These are phyloP conservation scores for Scaptomyza tumidula DNA, from an alignment of 2,888 invertebrate species.

Conservation along the genomic window DNA sequence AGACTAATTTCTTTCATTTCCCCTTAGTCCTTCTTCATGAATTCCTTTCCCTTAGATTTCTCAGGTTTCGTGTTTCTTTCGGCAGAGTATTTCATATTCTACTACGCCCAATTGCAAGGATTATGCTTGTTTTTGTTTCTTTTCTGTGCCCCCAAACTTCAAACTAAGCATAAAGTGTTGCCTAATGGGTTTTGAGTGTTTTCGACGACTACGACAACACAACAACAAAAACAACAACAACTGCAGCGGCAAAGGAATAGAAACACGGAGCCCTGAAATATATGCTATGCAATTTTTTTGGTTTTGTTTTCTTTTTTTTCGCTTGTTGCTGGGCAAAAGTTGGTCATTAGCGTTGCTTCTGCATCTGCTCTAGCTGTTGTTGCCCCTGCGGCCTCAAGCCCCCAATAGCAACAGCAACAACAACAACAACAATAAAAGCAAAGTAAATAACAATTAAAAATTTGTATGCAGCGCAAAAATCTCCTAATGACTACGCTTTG, in stretches of 20 bases:
- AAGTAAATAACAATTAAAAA: conserved; percentile 77
- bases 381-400: conserved; percentile 31
- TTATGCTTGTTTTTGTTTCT: conserved; percentile 18
- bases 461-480: conserved; percentile 65
- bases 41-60: neutral
- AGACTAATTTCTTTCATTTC: neutral
- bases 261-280: conserved; percentile 57
- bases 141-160: conserved; percentile 69
- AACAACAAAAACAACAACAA: conserved; percentile 27
- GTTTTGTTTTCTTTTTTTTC: conserved; percentile 57
- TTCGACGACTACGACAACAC: conserved; percentile 73
- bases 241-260: conserved; percentile 20
- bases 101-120: neutral
- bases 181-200: conserved; percentile 83
- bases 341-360: conserved; percentile 75
- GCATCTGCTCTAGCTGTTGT: conserved; percentile 28
- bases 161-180: conserved; percentile 82
- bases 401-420: conserved; percentile 23
- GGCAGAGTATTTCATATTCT: conserved; percentile 3
- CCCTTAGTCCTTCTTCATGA: neutral
- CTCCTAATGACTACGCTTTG: conserved; percentile 63
- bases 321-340: conserved; percentile 60
- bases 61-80: neutral
- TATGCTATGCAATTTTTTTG: conserved; percentile 63
- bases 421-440: conserved; percentile 23